Evolutionary conservation across 35 echinoderm and acorn worm genomes (phyloP).

Genomic region (Ophiothrix spiculata): DNA sequence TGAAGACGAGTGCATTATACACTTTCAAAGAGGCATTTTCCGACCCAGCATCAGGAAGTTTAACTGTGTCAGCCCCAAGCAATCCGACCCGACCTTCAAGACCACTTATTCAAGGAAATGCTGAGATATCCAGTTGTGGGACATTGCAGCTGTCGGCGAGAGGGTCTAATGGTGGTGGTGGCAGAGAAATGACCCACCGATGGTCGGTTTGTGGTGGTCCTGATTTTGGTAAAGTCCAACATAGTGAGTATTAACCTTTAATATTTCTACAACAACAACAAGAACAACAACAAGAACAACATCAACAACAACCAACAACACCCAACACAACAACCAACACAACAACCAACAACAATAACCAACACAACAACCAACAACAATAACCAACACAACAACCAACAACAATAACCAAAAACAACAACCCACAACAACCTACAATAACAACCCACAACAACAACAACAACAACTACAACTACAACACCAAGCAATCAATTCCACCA

Average conservation of each 20-base stretch:
- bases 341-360: too few relatives aligned
- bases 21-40: slow-evolving; percentile 36
- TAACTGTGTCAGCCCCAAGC: slow-evolving; percentile 30
- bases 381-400: too few relatives aligned
- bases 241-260: background rate
- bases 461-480: too few relatives aligned
- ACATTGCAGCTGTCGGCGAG: slow-evolving; percentile 23
- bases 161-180: slow-evolving; percentile 46
- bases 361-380: too few relatives aligned
- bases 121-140: slow-evolving; percentile 59
- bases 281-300: background rate
- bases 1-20: slow-evolving; percentile 18
- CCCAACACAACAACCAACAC: too few relatives aligned
- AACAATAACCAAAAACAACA: too few relatives aligned
- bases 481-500: too few relatives aligned
- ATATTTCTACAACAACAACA: background rate
- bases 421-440: too few relatives aligned
- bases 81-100: slow-evolving; percentile 20
- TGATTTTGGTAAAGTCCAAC: background rate
- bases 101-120: slow-evolving; percentile 20
- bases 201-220: slow-evolving; percentile 52
- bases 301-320: background rate
- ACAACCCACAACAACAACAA: too few relatives aligned
- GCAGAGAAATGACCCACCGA: slow-evolving; percentile 35
- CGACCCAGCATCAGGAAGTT: background rate